Evolutionary conservation across 2,113 vertebrate genomes (phyloP).

Genomic region (Brachirus orientalis): DNA sequence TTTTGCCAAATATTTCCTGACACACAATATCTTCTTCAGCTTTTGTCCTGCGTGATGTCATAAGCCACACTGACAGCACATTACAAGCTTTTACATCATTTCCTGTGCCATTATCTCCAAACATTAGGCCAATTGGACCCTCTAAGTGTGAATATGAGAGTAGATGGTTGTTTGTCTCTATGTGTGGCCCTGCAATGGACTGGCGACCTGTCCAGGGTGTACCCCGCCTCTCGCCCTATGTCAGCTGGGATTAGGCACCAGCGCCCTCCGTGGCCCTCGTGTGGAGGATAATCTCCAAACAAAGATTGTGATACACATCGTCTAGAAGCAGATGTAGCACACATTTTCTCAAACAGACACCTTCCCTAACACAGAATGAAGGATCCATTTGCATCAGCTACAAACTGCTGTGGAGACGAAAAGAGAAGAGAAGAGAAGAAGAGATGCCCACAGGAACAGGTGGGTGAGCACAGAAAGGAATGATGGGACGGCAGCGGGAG

Average conservation of each 20-base stretch:
- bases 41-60: slow-evolving; percentile 27
- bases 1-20: slow-evolving; percentile 39
- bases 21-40: no score
- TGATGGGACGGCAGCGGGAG: slow-evolving; percentile 73
- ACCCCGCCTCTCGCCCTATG: no score
- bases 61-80: slow-evolving; percentile 45
- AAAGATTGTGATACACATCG: slow-evolving; percentile 37
- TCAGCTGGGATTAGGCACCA: no score
- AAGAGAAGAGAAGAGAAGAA: slow-evolving; percentile 34
- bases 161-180: no score
- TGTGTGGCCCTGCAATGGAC: no score
- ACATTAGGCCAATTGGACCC: no score
- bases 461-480: slow-evolving; percentile 69
- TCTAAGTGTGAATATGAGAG: no score
- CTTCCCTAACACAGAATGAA: slow-evolving; percentile 16
- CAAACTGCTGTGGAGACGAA: slow-evolving; percentile 25
- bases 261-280: no score
- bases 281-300: no score
- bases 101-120: slow-evolving; percentile 56
- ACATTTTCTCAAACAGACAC: slow-evolving; percentile 33
- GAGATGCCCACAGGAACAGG: slow-evolving; percentile 61
- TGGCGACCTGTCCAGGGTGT: no score
- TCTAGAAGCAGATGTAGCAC: slow-evolving; percentile 45
- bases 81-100: slow-evolving; percentile 73
- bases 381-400: slow-evolving; percentile 53